Conservation (phyloP, 2,113 vertebrate species). For the Aspidoscelis tigris region DNA sequence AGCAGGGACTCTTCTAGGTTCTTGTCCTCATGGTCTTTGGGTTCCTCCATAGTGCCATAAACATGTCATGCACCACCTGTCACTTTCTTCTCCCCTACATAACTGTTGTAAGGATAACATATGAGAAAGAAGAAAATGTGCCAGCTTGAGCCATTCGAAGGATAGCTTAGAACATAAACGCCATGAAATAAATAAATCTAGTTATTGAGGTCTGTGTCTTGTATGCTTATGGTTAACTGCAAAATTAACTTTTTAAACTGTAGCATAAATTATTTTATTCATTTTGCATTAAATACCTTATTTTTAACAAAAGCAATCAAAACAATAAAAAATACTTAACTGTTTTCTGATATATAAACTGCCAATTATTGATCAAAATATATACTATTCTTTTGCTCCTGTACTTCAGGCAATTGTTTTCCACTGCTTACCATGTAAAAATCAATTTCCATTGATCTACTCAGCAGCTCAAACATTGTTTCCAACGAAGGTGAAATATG, state of each 20-base stretch:
- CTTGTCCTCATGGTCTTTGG: too few species aligned
- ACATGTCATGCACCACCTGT: too few species aligned
- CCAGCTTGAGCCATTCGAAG: too few species aligned
- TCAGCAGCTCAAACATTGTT: constrained; percentile 43
- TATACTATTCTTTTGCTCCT: constrained; percentile 57
- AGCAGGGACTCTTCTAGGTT: too few species aligned
- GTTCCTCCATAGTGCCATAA: too few species aligned
- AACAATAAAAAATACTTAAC: constrained; percentile 40
- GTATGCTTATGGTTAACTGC: constrained; percentile 61
- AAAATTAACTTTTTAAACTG: constrained; percentile 47
- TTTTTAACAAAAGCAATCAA: constrained; percentile 52
- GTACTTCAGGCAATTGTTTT: constrained; percentile 66
- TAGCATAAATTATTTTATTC: constrained; percentile 30
- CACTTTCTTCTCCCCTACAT: too few species aligned
- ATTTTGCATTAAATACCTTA: constrained; percentile 56
- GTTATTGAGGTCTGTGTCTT: constrained; percentile 57
- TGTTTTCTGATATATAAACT: constrained; percentile 33
- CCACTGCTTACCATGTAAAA: constrained; percentile 57
- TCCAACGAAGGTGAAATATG: constrained; percentile 48
- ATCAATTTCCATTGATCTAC: constrained; percentile 64
- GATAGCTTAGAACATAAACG: too few species aligned
- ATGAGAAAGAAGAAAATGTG: too few species aligned
- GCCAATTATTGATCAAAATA: constrained; percentile 56
- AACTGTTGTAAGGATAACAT: too few species aligned
- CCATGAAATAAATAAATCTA: constrained; percentile 5